phyloP scores from a whole-genome alignment of 2,113 vertebrate genomes.

The Hystrix brachyura region DNA sequence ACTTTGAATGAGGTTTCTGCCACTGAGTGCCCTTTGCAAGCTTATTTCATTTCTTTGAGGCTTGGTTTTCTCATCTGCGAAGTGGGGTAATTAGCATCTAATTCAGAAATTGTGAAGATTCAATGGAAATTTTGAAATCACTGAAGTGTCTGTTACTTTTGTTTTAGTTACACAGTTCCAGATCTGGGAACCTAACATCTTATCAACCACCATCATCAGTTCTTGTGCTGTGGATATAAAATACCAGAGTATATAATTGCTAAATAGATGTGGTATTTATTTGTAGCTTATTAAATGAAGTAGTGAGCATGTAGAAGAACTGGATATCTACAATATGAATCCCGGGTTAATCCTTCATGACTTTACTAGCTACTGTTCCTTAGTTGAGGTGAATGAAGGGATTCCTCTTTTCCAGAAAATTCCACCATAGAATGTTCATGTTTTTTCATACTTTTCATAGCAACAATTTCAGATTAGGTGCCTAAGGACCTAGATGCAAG shows the following conservation, averaged over 20 bases:
- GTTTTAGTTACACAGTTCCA: not conserved
- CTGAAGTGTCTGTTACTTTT: not conserved
- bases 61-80: not conserved
- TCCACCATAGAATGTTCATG: not conserved
- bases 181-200: not conserved
- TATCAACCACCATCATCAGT: not conserved
- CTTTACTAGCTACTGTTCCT: not conserved
- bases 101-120: not conserved
- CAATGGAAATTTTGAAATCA: not conserved
- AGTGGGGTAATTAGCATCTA: not conserved
- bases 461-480: not conserved
- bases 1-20: not conserved
- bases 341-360: not conserved
- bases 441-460: not conserved
- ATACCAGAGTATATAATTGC: not conserved
- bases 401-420: not conserved
- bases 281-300: not conserved
- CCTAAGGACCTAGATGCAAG: not conserved
- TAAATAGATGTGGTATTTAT: not conserved
- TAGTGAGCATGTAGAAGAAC: not conserved
- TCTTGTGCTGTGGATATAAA: not conserved
- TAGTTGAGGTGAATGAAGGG: not conserved
- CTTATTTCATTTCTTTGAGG: not conserved
- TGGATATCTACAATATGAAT: not conserved
- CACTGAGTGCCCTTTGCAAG: not conserved